These are phyloP conservation scores for Anguilla obscura DNA, from an alignment of 2,797 vertebrate genomes.

Conservation along the genomic window DNA sequence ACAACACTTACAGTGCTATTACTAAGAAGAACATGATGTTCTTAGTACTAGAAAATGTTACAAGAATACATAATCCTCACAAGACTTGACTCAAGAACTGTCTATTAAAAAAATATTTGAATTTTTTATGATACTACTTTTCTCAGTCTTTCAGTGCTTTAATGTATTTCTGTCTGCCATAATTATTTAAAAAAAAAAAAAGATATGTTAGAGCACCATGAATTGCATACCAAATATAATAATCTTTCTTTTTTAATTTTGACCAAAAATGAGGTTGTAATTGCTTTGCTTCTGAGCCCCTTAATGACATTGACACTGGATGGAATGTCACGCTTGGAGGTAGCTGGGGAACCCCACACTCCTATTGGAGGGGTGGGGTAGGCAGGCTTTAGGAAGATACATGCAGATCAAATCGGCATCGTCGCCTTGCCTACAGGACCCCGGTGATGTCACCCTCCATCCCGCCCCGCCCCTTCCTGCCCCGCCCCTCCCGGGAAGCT, in stretches of 20 bases:
- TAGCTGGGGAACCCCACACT: conserved; percentile 49
- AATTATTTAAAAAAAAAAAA: conserved; percentile 13
- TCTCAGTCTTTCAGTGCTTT: background rate
- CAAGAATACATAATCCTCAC: background rate
- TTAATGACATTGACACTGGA: conserved; percentile 59
- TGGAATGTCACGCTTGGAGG: conserved; percentile 57
- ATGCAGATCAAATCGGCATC: conserved; percentile 61
- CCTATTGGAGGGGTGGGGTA: background rate
- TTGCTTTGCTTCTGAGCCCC: conserved; percentile 20
- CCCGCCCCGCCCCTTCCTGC: conserved; percentile 46
- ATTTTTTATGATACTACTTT: background rate
- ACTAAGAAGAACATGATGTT: background rate
- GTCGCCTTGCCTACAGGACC: conserved; percentile 43
- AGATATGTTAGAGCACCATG: background rate
- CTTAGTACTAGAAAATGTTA: background rate
- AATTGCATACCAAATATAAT: conserved; percentile 3
- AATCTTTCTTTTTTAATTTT: background rate
- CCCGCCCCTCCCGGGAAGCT: conserved; percentile 55
- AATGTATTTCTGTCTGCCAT: background rate
- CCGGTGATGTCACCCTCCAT: conserved; percentile 58
- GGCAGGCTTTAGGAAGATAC: conserved; percentile 64
- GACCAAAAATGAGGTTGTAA: background rate
- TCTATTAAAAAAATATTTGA: background rate
- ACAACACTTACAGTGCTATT: background rate
- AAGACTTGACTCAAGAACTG: background rate